phyloP scores from a whole-genome alignment of 2,888 invertebrate species.

The Lycophotia porphyrea region DNA sequence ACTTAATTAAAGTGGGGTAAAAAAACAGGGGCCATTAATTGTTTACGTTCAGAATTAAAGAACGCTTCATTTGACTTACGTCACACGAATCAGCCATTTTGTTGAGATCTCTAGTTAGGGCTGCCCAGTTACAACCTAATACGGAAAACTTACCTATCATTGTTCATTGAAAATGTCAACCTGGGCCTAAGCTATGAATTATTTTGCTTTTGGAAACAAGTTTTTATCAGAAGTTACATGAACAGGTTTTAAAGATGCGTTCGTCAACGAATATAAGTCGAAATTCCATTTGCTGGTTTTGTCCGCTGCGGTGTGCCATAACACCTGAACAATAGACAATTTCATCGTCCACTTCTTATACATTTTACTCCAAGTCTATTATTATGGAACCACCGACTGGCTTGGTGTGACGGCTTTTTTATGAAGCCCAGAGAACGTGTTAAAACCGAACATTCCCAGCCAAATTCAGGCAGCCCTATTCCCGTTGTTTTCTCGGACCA shows the following conservation, averaged over 20 bases:
- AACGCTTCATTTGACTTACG: slow-evolving; percentile 69
- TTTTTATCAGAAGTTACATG: neutral
- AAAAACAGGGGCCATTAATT: slow-evolving; percentile 56
- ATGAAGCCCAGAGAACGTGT: neutral
- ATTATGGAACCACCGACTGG: neutral
- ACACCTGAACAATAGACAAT: neutral
- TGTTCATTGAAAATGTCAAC: neutral
- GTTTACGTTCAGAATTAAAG: slow-evolving; percentile 71
- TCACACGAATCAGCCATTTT: slow-evolving; percentile 56
- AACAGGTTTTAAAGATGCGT: neutral
- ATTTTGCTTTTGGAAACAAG: neutral
- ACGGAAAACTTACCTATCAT: neutral
- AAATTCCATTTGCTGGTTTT: neutral
- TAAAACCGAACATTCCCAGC: neutral
- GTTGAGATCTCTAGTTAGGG: slow-evolving; percentile 51
- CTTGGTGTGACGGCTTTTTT: neutral
- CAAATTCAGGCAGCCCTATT: slow-evolving; percentile 2
- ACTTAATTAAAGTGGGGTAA: slow-evolving; percentile 68
- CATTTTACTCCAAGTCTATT: neutral
- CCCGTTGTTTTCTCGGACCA: slow-evolving; percentile 36
- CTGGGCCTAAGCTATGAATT: no score
- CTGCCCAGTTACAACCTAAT: neutral
- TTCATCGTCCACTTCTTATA: no score
- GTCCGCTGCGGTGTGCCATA: neutral
- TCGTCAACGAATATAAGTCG: neutral